Base-by-base conservation (phyloP, 2,888 invertebrate genomes). In the Sphaeridia pumilis region DNA sequence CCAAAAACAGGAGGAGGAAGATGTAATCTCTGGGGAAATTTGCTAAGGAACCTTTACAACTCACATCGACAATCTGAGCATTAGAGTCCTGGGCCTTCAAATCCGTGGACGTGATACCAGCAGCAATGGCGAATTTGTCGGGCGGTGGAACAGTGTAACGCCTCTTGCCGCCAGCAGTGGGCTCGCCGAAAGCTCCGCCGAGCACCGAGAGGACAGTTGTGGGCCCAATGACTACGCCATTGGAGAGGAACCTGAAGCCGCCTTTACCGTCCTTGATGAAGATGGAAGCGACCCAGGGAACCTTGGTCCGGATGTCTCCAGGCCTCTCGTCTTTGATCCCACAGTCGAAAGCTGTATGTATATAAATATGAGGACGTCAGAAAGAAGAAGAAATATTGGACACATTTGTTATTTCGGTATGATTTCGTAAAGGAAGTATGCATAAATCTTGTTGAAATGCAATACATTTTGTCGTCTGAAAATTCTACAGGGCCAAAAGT, bases 271-370 rank as follows among this genome's bases (percentile, higher is more conserved):
- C 27, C 25, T 34, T 45, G 12, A 46, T 22, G 41, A 52, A 52
- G 21, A 52, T 46, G 20, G 38, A 36, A 4, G 46, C 52, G n/a
- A 45, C 34, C 52, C 52, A 52, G 25, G 52, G 46, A 21, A 46
- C 52, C 28, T 46, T 46, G 3, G 51, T 51, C 21, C 51, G 45
- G 14, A 26, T n/a, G 17, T 51, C 51, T 17, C 46, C 46, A 4
- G 46, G 25, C 10, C 34, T 35, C 34, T 20, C 45, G 20, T 45
- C 27, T 17, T 20, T 34, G 5, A 20, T 35, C 10, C 52, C 46
- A 20, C 46, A 52, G 17, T 52, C 46, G 27, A 24, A 24, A 4
- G 52, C 52, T n/a, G n/a, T n/a, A n/a, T n/a, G n/a, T n/a, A n/a
- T n/a, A n/a, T n/a, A n/a, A n/a, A n/a, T n/a, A n/a, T n/a, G n/a